phyloP scores from a whole-genome alignment of 2,113 vertebrate species.

The Nibea coibor region DNA sequence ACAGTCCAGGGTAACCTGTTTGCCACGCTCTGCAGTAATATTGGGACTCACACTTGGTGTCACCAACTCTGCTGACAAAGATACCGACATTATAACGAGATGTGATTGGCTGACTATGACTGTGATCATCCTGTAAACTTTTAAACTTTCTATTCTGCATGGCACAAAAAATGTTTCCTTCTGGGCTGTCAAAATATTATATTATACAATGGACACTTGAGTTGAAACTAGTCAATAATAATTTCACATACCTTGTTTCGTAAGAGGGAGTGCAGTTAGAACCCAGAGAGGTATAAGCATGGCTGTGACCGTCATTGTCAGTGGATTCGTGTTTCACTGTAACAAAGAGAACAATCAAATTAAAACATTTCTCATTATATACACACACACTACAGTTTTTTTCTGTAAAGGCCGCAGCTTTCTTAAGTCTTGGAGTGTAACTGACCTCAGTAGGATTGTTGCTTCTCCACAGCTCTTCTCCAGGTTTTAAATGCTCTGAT shows the following conservation, averaged over 20 bases:
- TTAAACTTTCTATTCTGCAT: too few species aligned
- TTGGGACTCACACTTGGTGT: slow-evolving; percentile 19
- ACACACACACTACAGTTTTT: neutral
- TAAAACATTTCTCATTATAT: neutral
- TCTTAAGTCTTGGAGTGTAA: slow-evolving; percentile 2
- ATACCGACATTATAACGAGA: neutral
- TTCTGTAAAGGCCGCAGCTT: neutral
- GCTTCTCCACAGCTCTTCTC: slow-evolving; percentile 2
- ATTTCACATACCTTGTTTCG: slow-evolving; percentile 63
- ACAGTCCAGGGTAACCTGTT: slow-evolving; percentile 59
- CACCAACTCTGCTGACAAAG: slow-evolving; percentile 53
- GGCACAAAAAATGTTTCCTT: too few species aligned
- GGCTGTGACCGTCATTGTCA: slow-evolving; percentile 47
- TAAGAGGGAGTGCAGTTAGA: slow-evolving; percentile 18
- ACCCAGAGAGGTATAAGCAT: slow-evolving; percentile 36
- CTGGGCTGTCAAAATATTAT: too few species aligned
- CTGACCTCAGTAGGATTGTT: slow-evolving; percentile 40
- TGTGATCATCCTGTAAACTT: too few species aligned
- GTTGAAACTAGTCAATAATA: neutral
- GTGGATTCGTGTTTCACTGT: slow-evolving; percentile 35
- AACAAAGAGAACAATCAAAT: neutral
- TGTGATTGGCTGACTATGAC: too few species aligned
- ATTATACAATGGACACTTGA: neutral
- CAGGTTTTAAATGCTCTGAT: neutral
- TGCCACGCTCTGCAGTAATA: slow-evolving; percentile 47